phyloP scores from a whole-genome alignment of 35 echinoderm and acorn worm species.

The Ptychodera flava region DNA sequence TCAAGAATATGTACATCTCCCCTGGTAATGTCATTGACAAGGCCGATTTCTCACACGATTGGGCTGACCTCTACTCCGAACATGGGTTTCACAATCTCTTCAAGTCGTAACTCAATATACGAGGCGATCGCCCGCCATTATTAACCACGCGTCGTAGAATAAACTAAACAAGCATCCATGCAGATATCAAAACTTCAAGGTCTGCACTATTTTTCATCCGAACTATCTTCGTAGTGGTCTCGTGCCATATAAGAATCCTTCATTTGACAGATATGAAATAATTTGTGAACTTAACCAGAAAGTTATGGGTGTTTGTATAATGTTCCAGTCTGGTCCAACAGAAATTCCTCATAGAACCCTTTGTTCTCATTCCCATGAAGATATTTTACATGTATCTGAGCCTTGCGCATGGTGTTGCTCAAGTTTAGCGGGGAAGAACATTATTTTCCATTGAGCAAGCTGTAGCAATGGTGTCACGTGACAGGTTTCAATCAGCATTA shows the following conservation, averaged over 20 bases:
- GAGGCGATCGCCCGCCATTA: slow-evolving; percentile 38
- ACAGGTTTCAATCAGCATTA: too few species aligned
- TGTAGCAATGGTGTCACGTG: too few species aligned
- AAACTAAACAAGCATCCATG: neutral
- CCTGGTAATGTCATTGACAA: slow-evolving; percentile 77
- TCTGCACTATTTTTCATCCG: slow-evolving; percentile 79
- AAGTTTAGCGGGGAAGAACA: too few species aligned
- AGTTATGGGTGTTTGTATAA: too few species aligned
- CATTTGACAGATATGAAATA: neutral
- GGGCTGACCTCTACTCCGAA: slow-evolving; percentile 55
- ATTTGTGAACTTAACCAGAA: neutral
- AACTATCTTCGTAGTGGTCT: slow-evolving; percentile 87
- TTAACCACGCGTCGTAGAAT: too few species aligned
- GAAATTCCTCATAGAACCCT: too few species aligned
- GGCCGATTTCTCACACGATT: slow-evolving; percentile 67
- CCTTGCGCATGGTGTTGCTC: too few species aligned
- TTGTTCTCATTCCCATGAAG: too few species aligned
- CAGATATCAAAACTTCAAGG: slow-evolving; percentile 43
- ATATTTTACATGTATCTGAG: too few species aligned
- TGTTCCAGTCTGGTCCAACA: too few species aligned
- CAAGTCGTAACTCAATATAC: slow-evolving; percentile 46
- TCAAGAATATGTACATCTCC: slow-evolving; percentile 66
- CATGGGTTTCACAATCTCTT: slow-evolving; percentile 18
- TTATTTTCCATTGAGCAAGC: too few species aligned
- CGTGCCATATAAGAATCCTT: slow-evolving; percentile 29